Conservation (phyloP, 2,888 invertebrate species). For the Aradus depressus region DNA sequence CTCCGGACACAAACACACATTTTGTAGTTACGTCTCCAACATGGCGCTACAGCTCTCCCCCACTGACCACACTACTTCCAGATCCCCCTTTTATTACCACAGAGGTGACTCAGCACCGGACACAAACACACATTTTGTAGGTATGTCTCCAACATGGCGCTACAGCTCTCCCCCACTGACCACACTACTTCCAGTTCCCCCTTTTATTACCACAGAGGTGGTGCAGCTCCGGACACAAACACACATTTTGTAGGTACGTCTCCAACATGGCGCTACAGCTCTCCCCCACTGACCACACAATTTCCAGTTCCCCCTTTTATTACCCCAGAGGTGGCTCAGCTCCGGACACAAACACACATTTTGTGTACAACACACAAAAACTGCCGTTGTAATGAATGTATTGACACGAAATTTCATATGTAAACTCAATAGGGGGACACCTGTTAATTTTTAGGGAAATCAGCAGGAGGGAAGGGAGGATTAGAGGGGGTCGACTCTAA, state of each 20-base stretch:
- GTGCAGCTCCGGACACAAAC: background rate
- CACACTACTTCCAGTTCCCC: slow-evolving; percentile 6
- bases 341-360: background rate
- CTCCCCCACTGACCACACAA: background rate
- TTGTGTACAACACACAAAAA: background rate
- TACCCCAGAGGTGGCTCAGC: background rate
- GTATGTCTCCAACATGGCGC: slow-evolving; percentile 7
- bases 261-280: background rate
- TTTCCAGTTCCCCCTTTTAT: slow-evolving; percentile 3
- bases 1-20: no score
- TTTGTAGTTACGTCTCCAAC: no score
- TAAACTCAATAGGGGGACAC: no score
- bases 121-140: no score
- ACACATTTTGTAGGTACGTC: slow-evolving; percentile 1
- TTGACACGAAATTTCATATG: no score
- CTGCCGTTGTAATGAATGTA: no score
- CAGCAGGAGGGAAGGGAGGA: no score
- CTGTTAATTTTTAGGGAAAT: no score
- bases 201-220: background rate
- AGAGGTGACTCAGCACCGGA: no score
- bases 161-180: slow-evolving; percentile 1
- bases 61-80: background rate
- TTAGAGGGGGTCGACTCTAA: no score
- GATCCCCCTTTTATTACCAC: no score
- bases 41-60: background rate